Base-by-base conservation (phyloP, 2,113 vertebrate species). In the Chelonoidis abingdonii region DNA sequence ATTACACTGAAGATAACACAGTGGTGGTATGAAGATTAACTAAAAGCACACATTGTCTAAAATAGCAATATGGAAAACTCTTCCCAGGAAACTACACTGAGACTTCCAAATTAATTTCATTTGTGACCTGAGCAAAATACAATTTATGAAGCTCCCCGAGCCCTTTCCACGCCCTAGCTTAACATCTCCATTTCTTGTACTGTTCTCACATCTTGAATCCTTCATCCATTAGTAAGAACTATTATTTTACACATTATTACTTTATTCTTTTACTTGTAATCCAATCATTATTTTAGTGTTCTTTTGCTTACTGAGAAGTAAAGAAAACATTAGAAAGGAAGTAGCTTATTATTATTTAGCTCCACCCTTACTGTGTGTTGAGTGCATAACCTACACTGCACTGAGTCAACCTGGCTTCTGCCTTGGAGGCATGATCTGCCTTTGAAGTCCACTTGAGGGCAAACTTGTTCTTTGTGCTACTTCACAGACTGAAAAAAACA, bases 371-470 rank as follows among this genome's bases (percentile, higher is more conserved):
- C 59, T 29, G 13, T 49, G 88, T 13, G 2, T 19, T 1, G 41
- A 92, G 85, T 52, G 14, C 92, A 92, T 83, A 94, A 86, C 56
- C 72, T 76, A 24, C 22, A 6, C 10, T 76, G 41, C 25, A 53
- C 5, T 65, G 27, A 89, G 84, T 94, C 10, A 49, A 80, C 44
- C 75, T 72, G 17, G 22, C 79, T 93, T 7, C 12, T 97, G 9
- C 80, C 90, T 96, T 50, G 65, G 87, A 96, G 93, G 83, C 94
- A 53, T 86, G 80, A 96, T 97, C 96, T 98, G 95, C 95, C 92
- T 97, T 95, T 97, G 95, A 97, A 98, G 95, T 97, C 97, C 98
- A 98, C 97, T 97, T 98, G 98, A 98, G 97, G 97, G 97, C 98
- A 98, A 98, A 97, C 97, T 98, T 98, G 96, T 95, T 98, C 98